Base-by-base conservation (phyloP, 2,113 vertebrate species). In the Potamarius usumacintae region DNA sequence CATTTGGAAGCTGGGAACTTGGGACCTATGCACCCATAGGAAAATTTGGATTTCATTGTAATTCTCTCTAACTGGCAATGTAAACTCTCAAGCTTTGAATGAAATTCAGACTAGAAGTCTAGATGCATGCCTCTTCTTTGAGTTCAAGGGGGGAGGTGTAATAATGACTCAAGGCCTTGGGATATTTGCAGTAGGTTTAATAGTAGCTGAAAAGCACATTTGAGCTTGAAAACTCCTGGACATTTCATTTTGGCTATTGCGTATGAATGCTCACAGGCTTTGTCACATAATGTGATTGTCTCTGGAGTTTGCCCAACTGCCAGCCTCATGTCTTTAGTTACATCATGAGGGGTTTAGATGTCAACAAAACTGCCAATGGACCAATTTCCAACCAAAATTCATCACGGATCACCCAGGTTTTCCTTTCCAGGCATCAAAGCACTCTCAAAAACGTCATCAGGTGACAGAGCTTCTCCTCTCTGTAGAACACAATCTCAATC, bases 341-440 rank as follows among this genome's bases (percentile, higher is more conserved):
- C 30, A 71, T 71, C 6, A 27, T 67, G n/a, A n/a, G 25, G n/a
- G 11, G 10, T 27, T 67, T 67, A 67, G n/a, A 67, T 4, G 4
- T 27, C 58, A 62, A 7, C 20, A 71, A 17, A 71, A 34, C 42
- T 42, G 42, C 67, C 2, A 7, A 17, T 69, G 67, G 5, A 69
- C n/a, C 63, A 85, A 84, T 90, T 84, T 87, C 71, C 79, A 58
- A 88, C 53, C 27, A 88, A 91, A 89, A 79, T 83, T 7, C 2
- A 69, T 69, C 14, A 69, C 12, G 7, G 27, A 69, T 89, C 81
- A 52, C 79, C 83, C 34, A 80, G 55, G 85, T 88, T 88, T 89
- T 76, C 69, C 85, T 77, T 57, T 25, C 4, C 79, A 83, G 85
- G 72, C 82, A 71, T 67, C 18, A 63, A 25, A 9, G 60, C 60